Base-by-base conservation (phyloP, 2,797 vertebrate genomes). In the Hippopotamyrus pictus region DNA sequence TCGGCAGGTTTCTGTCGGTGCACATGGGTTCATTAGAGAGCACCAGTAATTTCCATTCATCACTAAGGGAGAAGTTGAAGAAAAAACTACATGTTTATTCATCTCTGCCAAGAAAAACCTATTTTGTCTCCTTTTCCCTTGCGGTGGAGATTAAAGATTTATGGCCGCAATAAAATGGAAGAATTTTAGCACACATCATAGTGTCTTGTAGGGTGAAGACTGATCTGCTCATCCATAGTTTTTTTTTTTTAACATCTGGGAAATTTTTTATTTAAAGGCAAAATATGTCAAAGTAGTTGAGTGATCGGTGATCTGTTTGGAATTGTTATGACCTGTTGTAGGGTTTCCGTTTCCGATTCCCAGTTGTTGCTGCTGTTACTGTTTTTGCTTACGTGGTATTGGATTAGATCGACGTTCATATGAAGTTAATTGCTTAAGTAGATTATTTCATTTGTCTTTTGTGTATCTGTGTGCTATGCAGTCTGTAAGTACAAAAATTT, bases 101-200 rank as follows among this genome's bases (percentile, higher is more conserved):
- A 93, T 93, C 90, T 92, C 92, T 91, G 92, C 90, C 33, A 65
- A 91, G 86, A 76, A 90, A 90, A 91, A 86, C 59, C 87, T 65
- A 86, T 86, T 90, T 86, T 73, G 48, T 12, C 29, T 2, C 12
- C 69, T 91, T 83, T 92, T 88, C 92, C 89, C 89, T 91, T 92
- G 89, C 86, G 89, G 91, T 87, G 19, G 73, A 92, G 93, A 93
- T 94, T 95, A 96, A 85, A 93, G 95, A 96, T 96, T 96, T 95
- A 96, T 92, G 92, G 91, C 90, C 82, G 86, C 93, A 93, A 95
- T 96, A 95, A 95, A 95, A 94, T 88, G 90, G 94, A 95, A 93
- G 95, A 95, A 95, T 93, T 95, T 93, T 92, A 93, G 92, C 91
- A 89, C 90, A 54, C 82, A 91, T 90, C 90, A 12, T 51, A 92